Conservation (phyloP, 2,797 vertebrate genomes). For the Iguana delicatissima region DNA sequence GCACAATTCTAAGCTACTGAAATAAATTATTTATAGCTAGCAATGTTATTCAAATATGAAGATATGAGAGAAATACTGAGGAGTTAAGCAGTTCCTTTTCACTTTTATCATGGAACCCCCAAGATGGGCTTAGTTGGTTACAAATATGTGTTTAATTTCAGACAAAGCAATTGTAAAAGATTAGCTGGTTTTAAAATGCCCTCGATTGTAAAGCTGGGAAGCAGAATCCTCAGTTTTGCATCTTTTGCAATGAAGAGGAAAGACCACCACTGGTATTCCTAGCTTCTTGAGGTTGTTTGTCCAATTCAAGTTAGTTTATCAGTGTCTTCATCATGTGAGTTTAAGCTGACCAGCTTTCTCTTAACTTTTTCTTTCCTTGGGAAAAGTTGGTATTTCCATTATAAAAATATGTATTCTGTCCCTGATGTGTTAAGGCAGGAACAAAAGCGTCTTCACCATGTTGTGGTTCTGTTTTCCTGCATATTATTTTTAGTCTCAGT, state of each 20-base stretch:
- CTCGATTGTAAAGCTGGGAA: not conserved
- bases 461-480: not conserved
- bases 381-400: no score
- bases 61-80: not conserved
- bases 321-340: not conserved
- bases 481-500: not conserved
- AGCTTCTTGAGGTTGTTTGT: not conserved
- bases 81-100: not conserved
- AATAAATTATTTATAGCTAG: constrained; percentile 14
- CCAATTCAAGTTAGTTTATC: not conserved
- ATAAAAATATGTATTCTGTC: not conserved
- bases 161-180: not conserved
- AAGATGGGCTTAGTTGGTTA: not conserved
- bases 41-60: constrained; percentile 11
- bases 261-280: not conserved
- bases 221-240: not conserved
- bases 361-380: not conserved
- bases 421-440: not conserved
- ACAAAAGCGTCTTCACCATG: no score
- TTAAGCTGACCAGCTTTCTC: not conserved
- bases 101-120: not conserved
- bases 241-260: not conserved
- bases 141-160: not conserved
- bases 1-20: constrained; percentile 12
- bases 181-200: not conserved